Conservation (phyloP, 2,888 invertebrate species). For the Achlya flavicornis region DNA sequence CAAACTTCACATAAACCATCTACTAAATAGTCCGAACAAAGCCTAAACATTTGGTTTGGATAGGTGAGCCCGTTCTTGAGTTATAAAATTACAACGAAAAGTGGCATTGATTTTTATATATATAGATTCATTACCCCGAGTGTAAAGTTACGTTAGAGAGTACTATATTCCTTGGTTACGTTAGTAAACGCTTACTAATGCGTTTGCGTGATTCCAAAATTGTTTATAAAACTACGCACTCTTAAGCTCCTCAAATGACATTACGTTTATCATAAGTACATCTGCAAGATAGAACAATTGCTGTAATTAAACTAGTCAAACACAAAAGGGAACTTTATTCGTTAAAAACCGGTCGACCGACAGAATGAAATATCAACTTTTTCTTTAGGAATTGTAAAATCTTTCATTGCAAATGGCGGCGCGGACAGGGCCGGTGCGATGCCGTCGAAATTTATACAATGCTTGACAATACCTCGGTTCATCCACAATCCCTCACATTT, state of each 20-base stretch:
- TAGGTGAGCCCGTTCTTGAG: no score
- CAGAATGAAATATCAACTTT: constrained; percentile 57
- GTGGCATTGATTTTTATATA: no score
- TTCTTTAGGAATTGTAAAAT: constrained; percentile 57
- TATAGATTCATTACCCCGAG: no score
- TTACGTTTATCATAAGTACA: constrained; percentile 22
- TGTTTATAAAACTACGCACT: background rate
- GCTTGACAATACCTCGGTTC: constrained; percentile 1
- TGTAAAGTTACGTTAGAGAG: no score
- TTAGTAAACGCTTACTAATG: no score
- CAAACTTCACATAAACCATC: no score
- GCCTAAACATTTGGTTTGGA: no score
- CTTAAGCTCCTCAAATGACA: background rate
- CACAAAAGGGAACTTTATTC: constrained; percentile 45
- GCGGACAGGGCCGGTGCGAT: constrained; percentile 28
- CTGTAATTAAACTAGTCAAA: constrained; percentile 43
- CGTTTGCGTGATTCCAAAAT: no score
- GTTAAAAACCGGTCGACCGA: constrained; percentile 47
- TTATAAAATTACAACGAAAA: no score
- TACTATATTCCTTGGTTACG: no score
- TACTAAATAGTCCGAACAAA: no score
- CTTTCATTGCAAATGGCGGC: constrained; percentile 44
- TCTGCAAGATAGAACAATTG: constrained; percentile 34
- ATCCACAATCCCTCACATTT: background rate
- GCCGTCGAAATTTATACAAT: constrained; percentile 1